A percentile compares a stretch with the other conserved stretches of the same genome.
These are phyloP conservation scores for Scaptomyza polygonia DNA, from an alignment of 2,888 invertebrate species.

Conservation along the genomic window DNA sequence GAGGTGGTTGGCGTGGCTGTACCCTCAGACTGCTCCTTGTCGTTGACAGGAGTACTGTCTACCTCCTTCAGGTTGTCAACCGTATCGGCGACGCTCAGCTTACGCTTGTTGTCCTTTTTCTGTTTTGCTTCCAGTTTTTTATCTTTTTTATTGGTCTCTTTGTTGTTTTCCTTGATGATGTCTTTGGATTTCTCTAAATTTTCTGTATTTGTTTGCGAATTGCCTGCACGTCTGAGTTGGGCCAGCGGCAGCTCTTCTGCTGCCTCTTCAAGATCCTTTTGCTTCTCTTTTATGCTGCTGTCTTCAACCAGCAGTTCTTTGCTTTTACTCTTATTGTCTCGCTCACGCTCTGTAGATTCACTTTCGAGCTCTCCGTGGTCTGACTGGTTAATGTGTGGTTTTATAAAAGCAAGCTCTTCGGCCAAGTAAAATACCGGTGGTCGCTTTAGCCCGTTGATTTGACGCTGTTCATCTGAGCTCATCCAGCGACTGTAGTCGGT, in stretches of 20 bases:
- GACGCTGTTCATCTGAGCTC: conserved; percentile 42
- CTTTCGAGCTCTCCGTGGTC: background rate
- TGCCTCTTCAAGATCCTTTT: conserved; percentile 6
- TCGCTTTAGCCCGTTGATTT: conserved; percentile 48
- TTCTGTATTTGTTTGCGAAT: background rate
- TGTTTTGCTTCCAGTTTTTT: conserved; percentile 1
- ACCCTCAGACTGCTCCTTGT: background rate
- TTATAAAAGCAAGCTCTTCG: conserved; percentile 68
- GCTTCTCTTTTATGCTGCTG: conserved; percentile 21
- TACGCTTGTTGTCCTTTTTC: background rate
- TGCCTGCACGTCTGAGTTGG: background rate
- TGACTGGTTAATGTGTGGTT: conserved; percentile 54
- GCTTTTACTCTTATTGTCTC: conserved; percentile 33
- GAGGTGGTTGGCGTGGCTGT: conserved; percentile 1
- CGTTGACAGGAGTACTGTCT: background rate
- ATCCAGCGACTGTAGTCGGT: conserved; percentile 66
- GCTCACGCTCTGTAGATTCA: background rate
- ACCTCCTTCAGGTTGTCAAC: background rate
- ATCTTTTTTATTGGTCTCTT: background rate
- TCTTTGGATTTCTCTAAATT: background rate
- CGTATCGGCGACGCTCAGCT: background rate
- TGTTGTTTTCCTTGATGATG: background rate
- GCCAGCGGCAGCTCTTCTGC: conserved; percentile 22
- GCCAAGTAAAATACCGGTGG: conserved; percentile 53
- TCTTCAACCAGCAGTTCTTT: conserved; percentile 8